phyloP scores from a whole-genome alignment of 2,888 invertebrate species.

The Diloba caeruleocephala region DNA sequence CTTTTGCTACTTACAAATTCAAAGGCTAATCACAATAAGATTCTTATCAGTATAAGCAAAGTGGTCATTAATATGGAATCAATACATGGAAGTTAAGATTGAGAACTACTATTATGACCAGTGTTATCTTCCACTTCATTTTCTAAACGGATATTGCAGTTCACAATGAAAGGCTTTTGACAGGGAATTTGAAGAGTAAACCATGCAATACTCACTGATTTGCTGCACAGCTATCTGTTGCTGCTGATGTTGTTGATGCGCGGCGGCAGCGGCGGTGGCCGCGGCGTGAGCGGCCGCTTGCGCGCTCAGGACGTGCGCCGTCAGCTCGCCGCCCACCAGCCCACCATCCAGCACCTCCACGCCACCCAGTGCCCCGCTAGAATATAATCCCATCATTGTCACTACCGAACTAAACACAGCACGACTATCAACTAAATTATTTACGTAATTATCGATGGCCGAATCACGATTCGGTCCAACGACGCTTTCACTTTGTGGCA shows the following conservation, averaged over 20 bases:
- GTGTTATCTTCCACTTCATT: too few species aligned
- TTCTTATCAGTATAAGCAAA: not conserved
- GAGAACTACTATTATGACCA: too few species aligned
- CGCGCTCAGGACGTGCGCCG: conserved; percentile 81
- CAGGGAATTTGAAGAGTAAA: not conserved
- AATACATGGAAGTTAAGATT: too few species aligned
- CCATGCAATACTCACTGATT: conserved; percentile 72
- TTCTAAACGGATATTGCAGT: too few species aligned
- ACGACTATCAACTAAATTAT: conserved; percentile 44
- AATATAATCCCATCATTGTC: conserved; percentile 86
- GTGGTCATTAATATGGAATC: too few species aligned
- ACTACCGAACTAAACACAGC: conserved; percentile 63
- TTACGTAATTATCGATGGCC: conserved; percentile 48
- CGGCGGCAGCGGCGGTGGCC: conserved; percentile 78
- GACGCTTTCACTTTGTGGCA: conserved; percentile 56
- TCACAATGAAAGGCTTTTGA: too few species aligned
- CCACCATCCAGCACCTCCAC: conserved; percentile 84
- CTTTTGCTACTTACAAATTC: too few species aligned
- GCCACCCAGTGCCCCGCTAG: conserved; percentile 89
- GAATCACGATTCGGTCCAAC: conserved; percentile 52
- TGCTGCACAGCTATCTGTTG: conserved; percentile 83
- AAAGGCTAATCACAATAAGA: not conserved
- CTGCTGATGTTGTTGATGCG: conserved; percentile 77
- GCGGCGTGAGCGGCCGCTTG: conserved; percentile 87
- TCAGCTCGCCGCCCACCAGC: conserved; percentile 80